Evolutionary conservation across 2,888 invertebrate genomes (phyloP), one percentile per base, ranked within the genome.

Genomic region (Drosophila subquinaria): DNA sequence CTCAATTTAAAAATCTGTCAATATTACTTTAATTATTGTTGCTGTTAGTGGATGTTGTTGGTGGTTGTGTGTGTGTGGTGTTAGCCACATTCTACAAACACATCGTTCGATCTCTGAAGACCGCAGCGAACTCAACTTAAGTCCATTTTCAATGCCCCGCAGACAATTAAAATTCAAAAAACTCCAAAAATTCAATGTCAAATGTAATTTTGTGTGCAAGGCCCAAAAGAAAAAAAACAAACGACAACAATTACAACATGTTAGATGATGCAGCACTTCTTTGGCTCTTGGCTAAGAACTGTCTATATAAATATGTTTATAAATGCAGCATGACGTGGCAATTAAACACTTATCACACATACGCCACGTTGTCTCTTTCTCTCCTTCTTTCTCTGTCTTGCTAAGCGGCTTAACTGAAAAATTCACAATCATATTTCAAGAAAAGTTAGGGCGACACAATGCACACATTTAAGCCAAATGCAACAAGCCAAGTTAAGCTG

Each of bases 71-170:
- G 36, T 23, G 20, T 20, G 50, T 36, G 51, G 17, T 35, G 11
- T 11, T 17, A 35, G 55, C 8, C 78, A 76, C 83, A 82, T 84
- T 86, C 84, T 76, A 84, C 81, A 86, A 84, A 86, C 45, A 85
- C n/a, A 1, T 45, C 53, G 43, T 13, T 61, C 27, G 52, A 43
- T 30, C 59, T 20, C 8, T 63, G 56, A 59, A 52, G 61, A 51
- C 62, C 79, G 53, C 55, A 60, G 8, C 45, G 60, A 48, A 69
- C 70, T 52, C 61, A 53, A 60, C 30, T 6, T 30, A 30, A 30
- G 67, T 47, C 38, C 33, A 56, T 63, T 70, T 83, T 87, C 85
- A 88, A 86, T 85, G 88, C 74, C 85, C 53, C 65, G 51, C 43
- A 69, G 53, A 70, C 73, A 68, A 73, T 59, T 62, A 20, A 30